These are phyloP conservation scores for Clinocottus analis DNA, from an alignment of 2,113 vertebrate species.

Conservation along the genomic window DNA sequence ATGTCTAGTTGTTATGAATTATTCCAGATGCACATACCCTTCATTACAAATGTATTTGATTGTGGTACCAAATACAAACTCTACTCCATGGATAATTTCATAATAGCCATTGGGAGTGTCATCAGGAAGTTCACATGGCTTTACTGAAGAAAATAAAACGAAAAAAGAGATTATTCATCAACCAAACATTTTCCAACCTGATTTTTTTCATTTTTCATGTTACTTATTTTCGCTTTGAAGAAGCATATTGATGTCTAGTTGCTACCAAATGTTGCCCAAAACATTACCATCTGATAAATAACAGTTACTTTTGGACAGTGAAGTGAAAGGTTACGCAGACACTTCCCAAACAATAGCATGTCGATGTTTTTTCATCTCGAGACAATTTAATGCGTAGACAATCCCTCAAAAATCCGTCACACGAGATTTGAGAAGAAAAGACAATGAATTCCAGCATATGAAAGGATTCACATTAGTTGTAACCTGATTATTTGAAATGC, in stretches of 20 bases:
- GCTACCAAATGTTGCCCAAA: not conserved
- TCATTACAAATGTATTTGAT: conserved; percentile 64
- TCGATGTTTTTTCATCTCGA: not conserved
- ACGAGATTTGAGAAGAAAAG: not conserved
- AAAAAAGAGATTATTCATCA: not conserved
- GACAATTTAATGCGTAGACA: not conserved
- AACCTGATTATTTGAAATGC: not conserved
- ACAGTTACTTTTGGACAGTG: not conserved
- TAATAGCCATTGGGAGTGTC: conserved; percentile 46
- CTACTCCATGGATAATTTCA: conserved; percentile 16
- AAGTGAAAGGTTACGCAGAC: not conserved
- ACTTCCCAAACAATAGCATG: not conserved
- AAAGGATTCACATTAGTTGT: not conserved
- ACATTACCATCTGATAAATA: not conserved
- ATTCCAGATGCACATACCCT: conserved; percentile 52
- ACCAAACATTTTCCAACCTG: not conserved
- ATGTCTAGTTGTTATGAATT: not conserved
- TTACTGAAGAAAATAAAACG: conserved; percentile 45
- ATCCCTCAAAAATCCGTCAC: not conserved
- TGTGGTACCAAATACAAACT: conserved; percentile 59
- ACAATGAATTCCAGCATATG: not conserved
- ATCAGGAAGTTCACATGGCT: conserved; percentile 61
- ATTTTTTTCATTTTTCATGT: no score
- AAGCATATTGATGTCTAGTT: not conserved
- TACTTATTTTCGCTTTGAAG: not conserved